phyloP scores from a whole-genome alignment of 2,888 invertebrate species.

The Pammene aurita region DNA sequence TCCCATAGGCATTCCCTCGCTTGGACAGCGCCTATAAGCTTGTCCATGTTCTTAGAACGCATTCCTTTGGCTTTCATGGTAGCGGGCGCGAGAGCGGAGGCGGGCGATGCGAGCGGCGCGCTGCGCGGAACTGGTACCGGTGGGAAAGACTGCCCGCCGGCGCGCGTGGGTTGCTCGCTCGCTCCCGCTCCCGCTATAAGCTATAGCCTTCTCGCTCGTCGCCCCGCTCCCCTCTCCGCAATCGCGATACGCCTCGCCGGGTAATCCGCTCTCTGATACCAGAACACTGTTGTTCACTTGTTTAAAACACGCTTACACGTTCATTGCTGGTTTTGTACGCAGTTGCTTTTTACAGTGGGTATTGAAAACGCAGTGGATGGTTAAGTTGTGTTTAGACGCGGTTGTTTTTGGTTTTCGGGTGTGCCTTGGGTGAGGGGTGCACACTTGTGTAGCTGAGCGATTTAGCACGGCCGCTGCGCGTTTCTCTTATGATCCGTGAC shows the following conservation, averaged over 20 bases:
- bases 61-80: conserved; percentile 67
- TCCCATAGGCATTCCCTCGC: conserved; percentile 79
- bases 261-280: conserved; percentile 41
- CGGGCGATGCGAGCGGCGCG: conserved; percentile 59
- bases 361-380: conserved; percentile 45
- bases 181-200: conserved; percentile 52
- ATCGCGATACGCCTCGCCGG: conserved; percentile 56
- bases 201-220: conserved; percentile 67
- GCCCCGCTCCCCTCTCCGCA: conserved; percentile 65
- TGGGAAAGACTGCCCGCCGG: conserved; percentile 37
- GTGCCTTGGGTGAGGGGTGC: conserved; percentile 15
- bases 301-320: not conserved
- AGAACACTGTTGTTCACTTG: not conserved
- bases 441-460: conserved; percentile 28
- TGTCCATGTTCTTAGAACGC: conserved; percentile 75
- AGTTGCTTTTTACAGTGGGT: not conserved
- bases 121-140: conserved; percentile 60
- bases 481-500: conserved; percentile 17
- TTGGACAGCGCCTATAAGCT: conserved; percentile 77
- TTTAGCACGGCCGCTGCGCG: conserved; percentile 25
- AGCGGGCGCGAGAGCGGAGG: conserved; percentile 66
- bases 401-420: conserved; percentile 16
- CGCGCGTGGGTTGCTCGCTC: conserved; percentile 48
- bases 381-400: conserved; percentile 20
- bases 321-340: conserved; percentile 4